Evolutionary conservation across 2,888 invertebrate genomes (phyloP), one percentile per base, ranked within the genome.

Genomic region (Ophion obscuratus): DNA sequence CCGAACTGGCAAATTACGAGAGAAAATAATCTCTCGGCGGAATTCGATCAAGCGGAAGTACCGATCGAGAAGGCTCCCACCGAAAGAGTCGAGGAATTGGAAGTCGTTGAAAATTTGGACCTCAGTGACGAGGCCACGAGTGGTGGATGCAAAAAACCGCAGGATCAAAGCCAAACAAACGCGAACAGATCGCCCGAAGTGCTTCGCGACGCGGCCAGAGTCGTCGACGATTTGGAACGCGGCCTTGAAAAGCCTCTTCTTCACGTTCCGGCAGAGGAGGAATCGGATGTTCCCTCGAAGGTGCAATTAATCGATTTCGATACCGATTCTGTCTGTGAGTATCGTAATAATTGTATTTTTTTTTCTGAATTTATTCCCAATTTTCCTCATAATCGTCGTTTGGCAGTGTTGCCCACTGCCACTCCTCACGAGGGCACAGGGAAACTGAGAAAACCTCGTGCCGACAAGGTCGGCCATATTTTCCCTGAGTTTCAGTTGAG

Each of bases 221-320:
- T 36, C 31, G 2, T 31, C 31, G 71, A 71, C 2, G 27, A 57
- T 57, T 27, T 31, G 57, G 31, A 57, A 31, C n/a, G 4, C 2
- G 47, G 57, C 53, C 57, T 71, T 20, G 71, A 59, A n/a, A 36
- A 31, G 31, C 71, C 57, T 36, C 57, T 71, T 17, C 53, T 31
- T 14, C 71, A 53, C 47, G 1, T 20, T 1, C 57, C 7, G 57
- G 36, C 31, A 10, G n/a, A 36, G 10, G 9, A 47, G 14, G 31
- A 59, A 57, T 57, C 9, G 14, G 57, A 71, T 20, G 27, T 36
- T 31, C 20, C 7, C 7, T 2, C 31, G 71, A 57, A 6, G 57
- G 31, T 36, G n/a, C 57, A 1, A 27, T 4, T 36, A 31, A 20
- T 71, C 36, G 71, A 59, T 20, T n/a, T 20, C 10, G 36, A 57